These are phyloP conservation scores for Calidris pugnax DNA, from an alignment of 2,113 vertebrate genomes.

Conservation along the genomic window DNA sequence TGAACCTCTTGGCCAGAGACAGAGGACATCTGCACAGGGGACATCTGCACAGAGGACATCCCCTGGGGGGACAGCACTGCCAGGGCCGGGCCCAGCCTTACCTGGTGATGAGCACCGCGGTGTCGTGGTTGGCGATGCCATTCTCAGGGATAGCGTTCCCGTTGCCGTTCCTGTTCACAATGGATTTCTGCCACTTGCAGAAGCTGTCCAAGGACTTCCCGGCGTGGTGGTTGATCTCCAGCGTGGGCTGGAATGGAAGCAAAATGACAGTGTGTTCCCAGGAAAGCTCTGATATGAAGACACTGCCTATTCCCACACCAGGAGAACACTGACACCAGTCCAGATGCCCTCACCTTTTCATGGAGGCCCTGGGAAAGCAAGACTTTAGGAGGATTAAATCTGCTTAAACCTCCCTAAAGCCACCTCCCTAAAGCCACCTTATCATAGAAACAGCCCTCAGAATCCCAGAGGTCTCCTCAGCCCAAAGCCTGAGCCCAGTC, in stretches of 20 bases:
- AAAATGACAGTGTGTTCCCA: background rate
- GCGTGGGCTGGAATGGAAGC: constrained; percentile 81
- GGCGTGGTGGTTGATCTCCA: constrained; percentile 96
- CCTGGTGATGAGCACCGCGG: constrained; percentile 96
- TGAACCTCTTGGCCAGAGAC: background rate
- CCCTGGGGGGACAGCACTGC: rapidly evolving
- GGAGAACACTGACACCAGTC: background rate
- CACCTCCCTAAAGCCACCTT: background rate
- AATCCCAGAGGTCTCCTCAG: background rate
- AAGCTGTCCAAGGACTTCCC: constrained; percentile 98
- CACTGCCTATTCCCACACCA: background rate
- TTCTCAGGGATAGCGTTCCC: constrained; percentile 96
- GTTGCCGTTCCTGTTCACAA: constrained; percentile 89
- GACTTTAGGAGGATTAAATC: background rate
- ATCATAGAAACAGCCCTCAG: background rate
- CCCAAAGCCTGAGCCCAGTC: background rate
- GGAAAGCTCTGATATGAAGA: background rate
- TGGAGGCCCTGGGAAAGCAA: background rate
- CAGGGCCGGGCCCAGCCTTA: constrained; percentile 26
- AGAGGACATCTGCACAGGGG: background rate
- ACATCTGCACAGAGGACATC: background rate
- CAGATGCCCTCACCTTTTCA: background rate
- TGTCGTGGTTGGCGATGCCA: constrained; percentile 95
- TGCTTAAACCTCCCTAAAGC: background rate
- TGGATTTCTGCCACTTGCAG: constrained; percentile 99